Conservation (phyloP, 2,797 vertebrate species). For the Paguma larvata region DNA sequence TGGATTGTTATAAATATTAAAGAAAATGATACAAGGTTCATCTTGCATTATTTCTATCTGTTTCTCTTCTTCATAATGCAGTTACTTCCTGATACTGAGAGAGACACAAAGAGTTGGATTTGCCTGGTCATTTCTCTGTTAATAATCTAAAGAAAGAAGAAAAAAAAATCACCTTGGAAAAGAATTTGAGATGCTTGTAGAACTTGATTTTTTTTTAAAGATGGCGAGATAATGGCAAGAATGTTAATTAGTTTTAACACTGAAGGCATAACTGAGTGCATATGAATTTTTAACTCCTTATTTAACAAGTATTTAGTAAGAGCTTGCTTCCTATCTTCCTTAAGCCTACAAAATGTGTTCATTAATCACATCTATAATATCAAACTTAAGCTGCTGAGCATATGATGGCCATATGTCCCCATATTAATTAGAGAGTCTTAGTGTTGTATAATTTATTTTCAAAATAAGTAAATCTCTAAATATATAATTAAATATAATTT, state of each 20-base stretch:
- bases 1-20: conserved; percentile 9
- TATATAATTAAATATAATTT: conserved; percentile 47
- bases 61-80: neutral
- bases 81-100: neutral
- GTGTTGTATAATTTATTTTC: conserved; percentile 38
- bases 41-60: neutral
- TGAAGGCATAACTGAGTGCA: neutral
- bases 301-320: conserved; percentile 23
- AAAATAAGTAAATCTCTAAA: conserved; percentile 31
- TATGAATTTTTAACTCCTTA: conserved; percentile 2
- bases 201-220: neutral
- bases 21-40: neutral
- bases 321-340: neutral
- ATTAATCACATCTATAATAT: conserved; percentile 4
- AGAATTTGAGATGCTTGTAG: neutral
- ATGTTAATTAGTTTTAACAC: conserved; percentile 2
- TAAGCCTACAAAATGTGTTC: neutral
- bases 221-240: neutral
- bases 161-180: neutral
- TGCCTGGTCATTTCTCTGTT: neutral
- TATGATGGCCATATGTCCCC: neutral
- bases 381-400: neutral
- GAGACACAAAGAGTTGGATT: neutral
- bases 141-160: conserved; percentile 18
- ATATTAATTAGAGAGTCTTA: conserved; percentile 9